Conservation (phyloP, 2,797 vertebrate species). For the Danio jaintianensis region DNA sequence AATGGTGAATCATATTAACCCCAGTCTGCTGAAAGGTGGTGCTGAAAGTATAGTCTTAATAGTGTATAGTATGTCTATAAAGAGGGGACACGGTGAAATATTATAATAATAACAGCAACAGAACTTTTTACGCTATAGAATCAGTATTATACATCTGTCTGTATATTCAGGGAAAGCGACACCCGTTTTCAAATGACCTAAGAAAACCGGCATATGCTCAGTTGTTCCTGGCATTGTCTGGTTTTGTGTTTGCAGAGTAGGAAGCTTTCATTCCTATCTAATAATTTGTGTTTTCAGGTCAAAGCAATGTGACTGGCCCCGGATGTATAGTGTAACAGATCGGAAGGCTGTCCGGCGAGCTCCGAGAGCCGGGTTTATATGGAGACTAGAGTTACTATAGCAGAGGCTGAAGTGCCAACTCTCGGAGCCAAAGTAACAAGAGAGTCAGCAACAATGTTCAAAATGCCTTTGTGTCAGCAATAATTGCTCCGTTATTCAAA, state of each 20-base stretch:
- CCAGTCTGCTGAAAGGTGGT: background rate
- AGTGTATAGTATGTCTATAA: background rate
- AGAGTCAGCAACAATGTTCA: background rate
- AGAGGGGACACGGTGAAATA: background rate
- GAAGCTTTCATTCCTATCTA: slow-evolving; percentile 67
- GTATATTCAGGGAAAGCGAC: background rate
- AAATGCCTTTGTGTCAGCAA: slow-evolving; percentile 29
- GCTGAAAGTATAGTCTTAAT: too few species aligned
- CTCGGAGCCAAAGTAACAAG: slow-evolving; percentile 1
- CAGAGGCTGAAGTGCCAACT: slow-evolving; percentile 34
- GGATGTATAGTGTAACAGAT: slow-evolving; percentile 62
- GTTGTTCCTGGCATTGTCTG: slow-evolving; percentile 15
- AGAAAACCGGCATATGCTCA: background rate
- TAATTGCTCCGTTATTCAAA: slow-evolving; percentile 46
- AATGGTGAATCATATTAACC: background rate
- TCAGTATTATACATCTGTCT: background rate
- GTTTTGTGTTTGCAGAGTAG: slow-evolving; percentile 61
- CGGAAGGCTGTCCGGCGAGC: slow-evolving; percentile 60
- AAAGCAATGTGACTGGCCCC: slow-evolving; percentile 68
- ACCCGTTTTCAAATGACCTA: background rate
- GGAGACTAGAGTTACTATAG: slow-evolving; percentile 44
- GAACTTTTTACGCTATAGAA: too few species aligned
- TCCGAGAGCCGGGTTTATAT: slow-evolving; percentile 19
- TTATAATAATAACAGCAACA: too few species aligned
- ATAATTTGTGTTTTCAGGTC: slow-evolving; percentile 68